A percentile compares a stretch with the other conserved stretches of the same genome.
Evolutionary conservation across 2,888 invertebrate genomes (phyloP).

Genomic region (Heteromurus nitidus): DNA sequence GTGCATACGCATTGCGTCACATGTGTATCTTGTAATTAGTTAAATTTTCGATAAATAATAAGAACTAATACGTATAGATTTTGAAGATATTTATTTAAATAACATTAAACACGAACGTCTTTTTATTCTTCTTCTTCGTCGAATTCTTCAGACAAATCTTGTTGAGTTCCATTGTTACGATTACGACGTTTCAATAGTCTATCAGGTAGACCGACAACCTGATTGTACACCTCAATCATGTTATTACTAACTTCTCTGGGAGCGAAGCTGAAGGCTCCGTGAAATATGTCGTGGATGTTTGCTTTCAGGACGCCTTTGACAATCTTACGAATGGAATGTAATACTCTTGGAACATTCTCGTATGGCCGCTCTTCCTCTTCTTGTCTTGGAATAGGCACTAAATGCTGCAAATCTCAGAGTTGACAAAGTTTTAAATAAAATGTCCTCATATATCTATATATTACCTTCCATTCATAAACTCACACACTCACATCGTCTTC

Average conservation of each 20-base stretch:
- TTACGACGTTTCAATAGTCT: no score
- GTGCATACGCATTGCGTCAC: no score
- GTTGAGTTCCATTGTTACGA: constrained; percentile 29
- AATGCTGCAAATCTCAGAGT: background rate
- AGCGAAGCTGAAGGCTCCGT: constrained; percentile 65
- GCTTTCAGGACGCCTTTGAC: constrained; percentile 65
- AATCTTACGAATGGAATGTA: constrained; percentile 58
- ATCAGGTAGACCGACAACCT: constrained; percentile 54
- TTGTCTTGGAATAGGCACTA: constrained; percentile 49
- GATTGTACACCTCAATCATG: constrained; percentile 63
- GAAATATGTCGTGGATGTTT: constrained; percentile 59
- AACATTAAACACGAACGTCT: no score
- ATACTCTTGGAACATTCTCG: constrained; percentile 62
- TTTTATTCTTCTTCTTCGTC: constrained; percentile 56
- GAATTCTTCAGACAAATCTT: constrained; percentile 24
- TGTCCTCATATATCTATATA: background rate
- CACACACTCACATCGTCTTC: constrained; percentile 18
- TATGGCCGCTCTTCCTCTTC: constrained; percentile 59
- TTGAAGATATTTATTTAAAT: no score
- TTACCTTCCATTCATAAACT: background rate
- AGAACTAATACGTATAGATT: background rate
- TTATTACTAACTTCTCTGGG: constrained; percentile 60
- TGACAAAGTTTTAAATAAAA: background rate
- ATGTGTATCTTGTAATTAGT: no score
- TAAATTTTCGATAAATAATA: no score